These are phyloP conservation scores for Osmerus eperlanus DNA, from an alignment of 2,113 vertebrate genomes.

Conservation along the genomic window DNA sequence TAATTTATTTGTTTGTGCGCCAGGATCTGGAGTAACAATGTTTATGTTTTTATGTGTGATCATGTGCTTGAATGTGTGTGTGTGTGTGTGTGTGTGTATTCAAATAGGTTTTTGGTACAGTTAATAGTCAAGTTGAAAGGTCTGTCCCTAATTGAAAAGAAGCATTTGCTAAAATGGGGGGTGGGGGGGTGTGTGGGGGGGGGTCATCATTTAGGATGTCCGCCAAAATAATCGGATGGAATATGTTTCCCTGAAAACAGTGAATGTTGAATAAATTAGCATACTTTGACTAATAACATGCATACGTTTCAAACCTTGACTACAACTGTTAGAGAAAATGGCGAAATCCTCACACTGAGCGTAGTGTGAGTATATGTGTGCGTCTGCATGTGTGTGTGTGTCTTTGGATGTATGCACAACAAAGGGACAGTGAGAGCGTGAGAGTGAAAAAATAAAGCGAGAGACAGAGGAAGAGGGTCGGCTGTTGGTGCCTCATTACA, in stretches of 20 bases:
- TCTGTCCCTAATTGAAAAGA: slow-evolving; percentile 9
- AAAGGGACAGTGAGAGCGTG: too few relatives aligned
- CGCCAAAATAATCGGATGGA: slow-evolving; percentile 14
- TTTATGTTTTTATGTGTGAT: slow-evolving; percentile 31
- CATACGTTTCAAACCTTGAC: slow-evolving; percentile 35
- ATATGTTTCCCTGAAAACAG: slow-evolving; percentile 34
- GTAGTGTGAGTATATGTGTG: slow-evolving; percentile 6
- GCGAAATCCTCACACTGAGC: slow-evolving; percentile 11
- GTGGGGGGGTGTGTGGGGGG: background rate
- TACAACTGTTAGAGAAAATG: too few relatives aligned
- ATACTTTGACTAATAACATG: slow-evolving; percentile 53
- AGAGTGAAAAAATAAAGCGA: too few relatives aligned
- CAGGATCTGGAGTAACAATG: slow-evolving; percentile 15
- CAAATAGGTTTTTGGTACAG: slow-evolving; percentile 8
- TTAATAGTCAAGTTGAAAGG: slow-evolving; percentile 15
- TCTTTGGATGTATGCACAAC: background rate
- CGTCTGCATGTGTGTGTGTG: background rate
- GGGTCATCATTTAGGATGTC: background rate
- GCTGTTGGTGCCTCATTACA: background rate
- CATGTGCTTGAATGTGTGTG: background rate
- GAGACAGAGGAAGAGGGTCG: too few relatives aligned
- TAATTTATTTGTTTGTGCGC: slow-evolving; percentile 21
- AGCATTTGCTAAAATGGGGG: slow-evolving; percentile 8
- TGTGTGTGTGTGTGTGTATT: slow-evolving; percentile 11
- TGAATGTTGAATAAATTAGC: slow-evolving; percentile 51